Conservation (phyloP, 2,797 vertebrate species). For the Alectoris magna region DNA sequence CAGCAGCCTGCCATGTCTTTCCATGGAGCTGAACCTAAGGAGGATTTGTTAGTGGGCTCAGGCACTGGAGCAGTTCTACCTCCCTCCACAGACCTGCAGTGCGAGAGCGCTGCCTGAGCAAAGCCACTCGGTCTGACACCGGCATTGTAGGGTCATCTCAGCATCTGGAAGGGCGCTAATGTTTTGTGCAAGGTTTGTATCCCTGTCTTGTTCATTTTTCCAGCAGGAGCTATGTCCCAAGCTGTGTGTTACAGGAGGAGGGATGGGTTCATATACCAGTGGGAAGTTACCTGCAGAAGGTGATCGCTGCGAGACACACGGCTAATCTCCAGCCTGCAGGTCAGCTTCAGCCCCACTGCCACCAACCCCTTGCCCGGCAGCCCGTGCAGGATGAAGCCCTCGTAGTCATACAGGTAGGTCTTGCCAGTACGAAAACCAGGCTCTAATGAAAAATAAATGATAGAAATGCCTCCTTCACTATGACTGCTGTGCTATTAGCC, state of each 20-base stretch:
- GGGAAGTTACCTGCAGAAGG: constrained; percentile 70
- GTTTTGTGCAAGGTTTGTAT: background rate
- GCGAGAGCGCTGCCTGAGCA: background rate
- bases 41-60: background rate
- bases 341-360: constrained; percentile 56
- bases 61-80: background rate
- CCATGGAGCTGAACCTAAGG: background rate
- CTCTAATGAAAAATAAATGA: constrained; percentile 25
- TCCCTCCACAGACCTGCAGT: background rate
- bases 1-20: background rate
- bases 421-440: constrained; percentile 63
- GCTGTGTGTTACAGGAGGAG: fast-evolving
- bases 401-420: constrained; percentile 64
- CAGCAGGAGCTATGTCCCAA: fast-evolving
- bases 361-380: constrained; percentile 48
- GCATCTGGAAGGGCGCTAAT: background rate
- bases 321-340: constrained; percentile 67
- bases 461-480: background rate
- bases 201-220: background rate
- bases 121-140: fast-evolving
- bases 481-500: background rate
- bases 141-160: background rate
- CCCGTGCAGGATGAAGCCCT: constrained; percentile 50
- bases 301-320: constrained; percentile 2
- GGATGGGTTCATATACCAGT: fast-evolving